Evolutionary conservation across 2,797 vertebrate species (phyloP).

Genomic region (Sciaenops ocellatus): DNA sequence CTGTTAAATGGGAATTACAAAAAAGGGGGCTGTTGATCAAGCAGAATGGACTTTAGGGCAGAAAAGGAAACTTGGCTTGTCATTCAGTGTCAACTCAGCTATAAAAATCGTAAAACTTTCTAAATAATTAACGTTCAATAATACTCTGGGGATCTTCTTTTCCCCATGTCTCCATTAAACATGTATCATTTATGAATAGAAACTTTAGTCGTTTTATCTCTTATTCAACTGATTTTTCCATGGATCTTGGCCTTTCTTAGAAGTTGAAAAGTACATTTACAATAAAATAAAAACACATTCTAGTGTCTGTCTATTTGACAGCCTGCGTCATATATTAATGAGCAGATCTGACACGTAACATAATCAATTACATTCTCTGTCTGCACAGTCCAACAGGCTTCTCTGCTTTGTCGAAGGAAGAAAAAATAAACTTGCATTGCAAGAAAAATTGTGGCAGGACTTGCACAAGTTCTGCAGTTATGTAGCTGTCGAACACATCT

Average conservation of each 20-base stretch:
- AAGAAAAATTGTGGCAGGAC: constrained; percentile 19
- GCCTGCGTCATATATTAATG: constrained; percentile 51
- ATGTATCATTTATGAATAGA: constrained; percentile 7
- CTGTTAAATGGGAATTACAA: background rate
- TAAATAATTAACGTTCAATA: constrained; percentile 4
- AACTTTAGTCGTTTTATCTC: background rate
- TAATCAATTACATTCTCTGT: constrained; percentile 53
- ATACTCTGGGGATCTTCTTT: background rate
- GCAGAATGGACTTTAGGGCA: constrained; percentile 2
- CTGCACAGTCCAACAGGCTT: constrained; percentile 17
- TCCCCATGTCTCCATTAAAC: background rate
- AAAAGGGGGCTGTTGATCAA: constrained; percentile 6
- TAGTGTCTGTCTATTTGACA: constrained; percentile 27
- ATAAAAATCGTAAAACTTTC: constrained; percentile 2
- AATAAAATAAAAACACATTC: constrained; percentile 9
- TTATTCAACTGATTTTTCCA: background rate
- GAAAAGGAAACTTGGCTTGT: constrained; percentile 3
- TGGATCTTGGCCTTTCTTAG: background rate
- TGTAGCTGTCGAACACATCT: constrained; percentile 45
- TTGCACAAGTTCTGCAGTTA: constrained; percentile 20
- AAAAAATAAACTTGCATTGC: constrained; percentile 18
- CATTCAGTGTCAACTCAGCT: background rate
- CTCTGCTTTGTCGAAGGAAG: constrained; percentile 14
- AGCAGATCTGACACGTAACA: constrained; percentile 33
- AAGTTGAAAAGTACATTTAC: background rate